Base-by-base conservation (phyloP, 2,113 vertebrate genomes). In the Lamprotornis superbus region DNA sequence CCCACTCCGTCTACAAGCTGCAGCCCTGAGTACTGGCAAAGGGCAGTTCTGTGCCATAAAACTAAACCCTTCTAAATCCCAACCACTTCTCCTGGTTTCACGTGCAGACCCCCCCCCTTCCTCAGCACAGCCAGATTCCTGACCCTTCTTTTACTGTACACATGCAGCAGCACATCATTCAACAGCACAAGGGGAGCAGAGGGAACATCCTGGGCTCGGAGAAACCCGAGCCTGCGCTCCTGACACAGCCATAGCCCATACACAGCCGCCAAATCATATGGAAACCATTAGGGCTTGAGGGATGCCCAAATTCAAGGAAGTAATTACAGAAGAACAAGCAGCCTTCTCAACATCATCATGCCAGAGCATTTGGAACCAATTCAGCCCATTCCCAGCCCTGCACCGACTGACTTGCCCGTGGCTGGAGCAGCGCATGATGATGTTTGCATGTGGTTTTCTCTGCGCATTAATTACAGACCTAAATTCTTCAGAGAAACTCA, bases 321-420 rank as follows among this genome's bases (percentile, higher is more conserved):
- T 84, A 96, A 96, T 97, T 96, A 97, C 77, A 71, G 90, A 75
- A 84, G 90, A 96, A 96, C 94, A 96, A 96, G 93, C 73, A 93
- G 83, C 89, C 79, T 75, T 81, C 95, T 95, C 85, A 89, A 73
- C 90, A 90, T 70, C 76, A 50, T 28, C 1, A 0, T 95, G 92
- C 95, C 94, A 93, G 87, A 96, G 90, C 96, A 96, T 97, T 96
- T 97, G 96, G 96, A 97, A 97, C 40, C 90, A 96, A 97, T 97
- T 96, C 80, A 92, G 64, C 69, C 60, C 49, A 21, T 24, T 87
- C 73, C 0, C 3, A 76, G 83, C 33, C 76, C 86, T 73, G 56
- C 2, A 21, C 86, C 3, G 11, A 67, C 90, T 49, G 76, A 39
- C 50, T 78, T 94, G 93, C 94, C 85, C 19, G 83, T 33, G 94